Conservation (phyloP, 1,140 invertebrate genomes). For the Sipha flava region DNA sequence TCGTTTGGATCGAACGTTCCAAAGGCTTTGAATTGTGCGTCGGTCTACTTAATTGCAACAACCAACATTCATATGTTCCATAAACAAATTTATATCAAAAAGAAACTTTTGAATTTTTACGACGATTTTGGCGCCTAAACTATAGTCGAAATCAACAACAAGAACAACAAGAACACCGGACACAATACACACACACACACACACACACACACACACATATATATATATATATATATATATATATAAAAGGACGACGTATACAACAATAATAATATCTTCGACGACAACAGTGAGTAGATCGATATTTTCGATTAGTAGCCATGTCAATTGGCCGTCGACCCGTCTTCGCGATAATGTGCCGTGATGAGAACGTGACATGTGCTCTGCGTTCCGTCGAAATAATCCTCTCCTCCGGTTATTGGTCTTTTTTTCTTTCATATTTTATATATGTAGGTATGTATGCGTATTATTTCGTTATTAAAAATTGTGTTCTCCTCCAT, state of each 20-base stretch:
- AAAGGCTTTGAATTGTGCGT: neutral
- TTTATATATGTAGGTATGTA: neutral
- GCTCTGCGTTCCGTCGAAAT: slow-evolving; percentile 9
- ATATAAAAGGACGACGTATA: neutral
- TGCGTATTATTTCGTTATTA: slow-evolving; percentile 22
- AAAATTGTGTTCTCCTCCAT: slow-evolving; percentile 16
- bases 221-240: too few species aligned
- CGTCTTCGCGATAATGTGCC: slow-evolving; percentile 19
- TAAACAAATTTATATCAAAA: too few species aligned
- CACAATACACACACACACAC: neutral
- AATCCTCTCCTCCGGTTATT: slow-evolving; percentile 27
- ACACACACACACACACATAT: neutral
- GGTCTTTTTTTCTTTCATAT: slow-evolving; percentile 5
- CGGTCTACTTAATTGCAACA: too few species aligned
- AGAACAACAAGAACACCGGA: neutral
- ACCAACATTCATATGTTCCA: too few species aligned
- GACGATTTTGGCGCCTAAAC: neutral
- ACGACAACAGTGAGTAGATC: neutral
- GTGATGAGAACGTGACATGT: slow-evolving; percentile 29
- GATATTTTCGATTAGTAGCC: slow-evolving; percentile 29
- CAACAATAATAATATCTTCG: neutral
- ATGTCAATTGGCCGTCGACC: slow-evolving; percentile 31
- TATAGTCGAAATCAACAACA: neutral
- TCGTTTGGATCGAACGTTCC: neutral
- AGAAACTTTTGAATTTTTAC: neutral